Evolutionary conservation across 2,888 invertebrate genomes (phyloP), one percentile per base, ranked within the genome.

Genomic region (Drosophila eohydei): DNA sequence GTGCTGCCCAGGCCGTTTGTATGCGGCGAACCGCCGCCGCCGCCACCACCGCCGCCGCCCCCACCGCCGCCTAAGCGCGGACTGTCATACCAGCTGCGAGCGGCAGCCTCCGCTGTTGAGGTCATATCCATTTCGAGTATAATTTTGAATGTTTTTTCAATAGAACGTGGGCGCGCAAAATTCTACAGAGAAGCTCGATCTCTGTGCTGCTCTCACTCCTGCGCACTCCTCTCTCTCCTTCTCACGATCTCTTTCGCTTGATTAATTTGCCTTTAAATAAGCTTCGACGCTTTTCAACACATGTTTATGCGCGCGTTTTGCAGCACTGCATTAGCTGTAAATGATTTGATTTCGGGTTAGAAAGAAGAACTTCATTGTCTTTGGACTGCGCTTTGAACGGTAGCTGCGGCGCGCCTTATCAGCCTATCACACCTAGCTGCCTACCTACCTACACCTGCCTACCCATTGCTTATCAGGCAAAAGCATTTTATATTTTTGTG

Each of bases 51-150:
- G 60, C 92, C 91, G 43, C 92, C 91, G 48, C 92, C 91, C 43
- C 92, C 91, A 46, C 92, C 92, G 63, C 93, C 92, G 51, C 92
- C 92, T 71, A 93, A 85, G 72, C 93, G 92, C 86, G 93, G 93
- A 91, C 91, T 93, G 74, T 93, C 93, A 77, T 93, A 93, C 93
- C 93, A 93, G 90, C 92, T 93, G 88, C 93, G 93, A 74, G 93
- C 93, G 86, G 93, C 93, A 88, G 93, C 92, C 91, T 93, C 93
- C 87, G 93, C 93, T 89, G 93, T 92, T 87, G 93, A 93, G 85
- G 93, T 93, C 93, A 93, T 93, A 93, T 93, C 93, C 93, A 93
- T 93, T 91, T 92, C 92, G 91, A 92, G 92, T 91, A 92, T 92
- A 92, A 92, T 92, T 91, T 92, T 92, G 92, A 92, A 89, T 80